A percentile compares a stretch with the other conserved stretches of the same genome.
Evolutionary conservation across 2,888 invertebrate genomes (phyloP).

Genomic region (Pheosia gnoma): DNA sequence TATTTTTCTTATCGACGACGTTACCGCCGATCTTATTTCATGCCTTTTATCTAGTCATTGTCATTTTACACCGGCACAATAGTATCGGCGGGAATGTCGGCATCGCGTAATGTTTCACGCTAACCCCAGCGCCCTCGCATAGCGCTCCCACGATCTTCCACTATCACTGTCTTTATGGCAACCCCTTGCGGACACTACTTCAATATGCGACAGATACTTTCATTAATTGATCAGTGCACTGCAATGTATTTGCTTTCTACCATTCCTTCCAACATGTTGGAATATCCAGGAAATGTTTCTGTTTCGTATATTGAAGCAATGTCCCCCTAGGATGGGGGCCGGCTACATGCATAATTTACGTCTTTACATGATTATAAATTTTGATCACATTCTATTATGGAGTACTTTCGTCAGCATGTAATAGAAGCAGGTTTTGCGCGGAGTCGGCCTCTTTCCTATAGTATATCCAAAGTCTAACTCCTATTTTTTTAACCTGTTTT

Average conservation of each 20-base stretch:
- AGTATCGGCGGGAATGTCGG: constrained; percentile 43
- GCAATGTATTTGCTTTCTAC: constrained; percentile 38
- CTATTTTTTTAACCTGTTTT: constrained; percentile 84
- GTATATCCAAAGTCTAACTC: constrained; percentile 82
- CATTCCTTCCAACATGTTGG: constrained; percentile 25
- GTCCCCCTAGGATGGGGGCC: constrained; percentile 49
- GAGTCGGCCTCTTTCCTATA: constrained; percentile 53
- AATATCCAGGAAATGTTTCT: constrained; percentile 27
- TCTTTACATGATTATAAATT: constrained; percentile 11
- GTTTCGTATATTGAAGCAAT: constrained; percentile 60
- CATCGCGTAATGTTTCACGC: constrained; percentile 48
- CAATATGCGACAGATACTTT: constrained; percentile 52
- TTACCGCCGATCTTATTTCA: constrained; percentile 42
- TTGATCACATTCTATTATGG: constrained; percentile 1
- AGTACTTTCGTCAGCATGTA: constrained; percentile 11
- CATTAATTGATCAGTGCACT: constrained; percentile 33
- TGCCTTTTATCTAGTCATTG: constrained; percentile 23
- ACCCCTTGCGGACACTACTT: constrained; percentile 60
- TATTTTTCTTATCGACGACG: constrained; percentile 44
- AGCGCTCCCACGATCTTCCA: constrained; percentile 78
- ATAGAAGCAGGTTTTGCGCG: constrained; percentile 19
- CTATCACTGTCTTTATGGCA: constrained; percentile 72
- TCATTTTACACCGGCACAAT: constrained; percentile 28
- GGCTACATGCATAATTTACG: constrained; percentile 34
- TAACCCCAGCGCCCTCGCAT: constrained; percentile 71